Evolutionary conservation across 1,140 invertebrate species (phyloP).

Genomic region (Mycetomoellerius zeteki): DNA sequence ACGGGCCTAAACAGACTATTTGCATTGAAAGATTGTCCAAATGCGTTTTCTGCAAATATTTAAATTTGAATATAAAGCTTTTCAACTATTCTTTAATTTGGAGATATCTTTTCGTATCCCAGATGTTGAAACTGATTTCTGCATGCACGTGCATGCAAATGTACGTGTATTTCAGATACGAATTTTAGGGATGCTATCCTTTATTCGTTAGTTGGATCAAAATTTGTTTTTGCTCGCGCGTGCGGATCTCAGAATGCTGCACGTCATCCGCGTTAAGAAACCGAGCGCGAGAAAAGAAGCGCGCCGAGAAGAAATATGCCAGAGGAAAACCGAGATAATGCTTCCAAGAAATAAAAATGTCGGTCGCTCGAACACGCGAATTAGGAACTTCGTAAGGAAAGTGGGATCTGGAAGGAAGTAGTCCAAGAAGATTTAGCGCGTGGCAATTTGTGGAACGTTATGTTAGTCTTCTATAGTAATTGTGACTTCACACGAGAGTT

Average conservation of each 20-base stretch:
- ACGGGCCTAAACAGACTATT: not conserved
- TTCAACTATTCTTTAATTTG: not conserved
- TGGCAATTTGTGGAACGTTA: conserved; percentile 71
- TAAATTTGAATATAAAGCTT: not conserved
- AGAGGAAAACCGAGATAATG: conserved; percentile 65
- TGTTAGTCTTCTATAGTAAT: conserved; percentile 61
- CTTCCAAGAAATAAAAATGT: conserved; percentile 72
- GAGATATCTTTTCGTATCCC: not conserved
- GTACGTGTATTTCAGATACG: not conserved
- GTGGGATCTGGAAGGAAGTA: conserved; percentile 58
- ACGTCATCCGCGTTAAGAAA: conserved; percentile 56
- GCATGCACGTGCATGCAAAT: not conserved
- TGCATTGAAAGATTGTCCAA: not conserved
- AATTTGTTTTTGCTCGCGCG: conserved; percentile 52
- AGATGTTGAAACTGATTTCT: not conserved
- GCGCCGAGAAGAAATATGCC: conserved; percentile 57
- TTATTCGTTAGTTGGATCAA: conserved; percentile 24
- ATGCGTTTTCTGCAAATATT: not conserved
- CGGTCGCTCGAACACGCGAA: conserved; percentile 64
- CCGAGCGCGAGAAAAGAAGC: not conserved
- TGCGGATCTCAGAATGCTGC: conserved; percentile 23
- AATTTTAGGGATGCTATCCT: not conserved
- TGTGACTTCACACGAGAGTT: conserved; percentile 57
- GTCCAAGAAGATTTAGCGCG: conserved; percentile 69
- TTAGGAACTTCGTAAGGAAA: conserved; percentile 63